Evolutionary conservation across 2,888 invertebrate species (phyloP).

Genomic region (Microchrysa polita): DNA sequence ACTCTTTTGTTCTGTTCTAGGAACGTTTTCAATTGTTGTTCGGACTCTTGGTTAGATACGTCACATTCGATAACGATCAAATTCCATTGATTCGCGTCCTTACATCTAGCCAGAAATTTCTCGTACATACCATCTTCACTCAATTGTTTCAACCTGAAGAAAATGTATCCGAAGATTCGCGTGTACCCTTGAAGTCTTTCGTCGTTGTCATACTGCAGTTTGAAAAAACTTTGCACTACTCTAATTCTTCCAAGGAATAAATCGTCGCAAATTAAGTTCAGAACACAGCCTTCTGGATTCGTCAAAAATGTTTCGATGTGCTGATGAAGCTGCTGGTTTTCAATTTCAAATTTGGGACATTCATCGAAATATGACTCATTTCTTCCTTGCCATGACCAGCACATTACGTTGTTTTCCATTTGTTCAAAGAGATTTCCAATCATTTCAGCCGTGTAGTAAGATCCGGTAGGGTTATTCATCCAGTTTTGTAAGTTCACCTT

Average conservation of each 20-base stretch:
- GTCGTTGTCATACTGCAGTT: neutral
- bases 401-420: neutral
- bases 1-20: neutral
- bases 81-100: neutral
- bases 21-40: neutral
- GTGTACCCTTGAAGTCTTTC: neutral
- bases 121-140: neutral
- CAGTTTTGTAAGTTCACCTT: slow-evolving; percentile 8
- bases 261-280: slow-evolving; percentile 22
- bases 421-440: slow-evolving; percentile 2
- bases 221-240: slow-evolving; percentile 15
- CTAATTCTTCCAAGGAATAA: slow-evolving; percentile 2
- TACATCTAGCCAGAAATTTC: neutral
- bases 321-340: neutral
- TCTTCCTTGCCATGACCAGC: neutral
- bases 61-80: slow-evolving; percentile 17
- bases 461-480: neutral
- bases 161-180: slow-evolving; percentile 20
- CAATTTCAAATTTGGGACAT: slow-evolving; percentile 2
- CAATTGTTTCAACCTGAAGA: slow-evolving; percentile 6
- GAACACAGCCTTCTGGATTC: neutral
- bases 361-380: slow-evolving; percentile 1
- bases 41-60: neutral
- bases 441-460: slow-evolving; percentile 19
- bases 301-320: neutral